Percentiles rank a stretch among this genome's conserved stretches.
Evolutionary conservation across 1,140 invertebrate species (phyloP).

Genomic region (Stegodyphus mimosarum): DNA sequence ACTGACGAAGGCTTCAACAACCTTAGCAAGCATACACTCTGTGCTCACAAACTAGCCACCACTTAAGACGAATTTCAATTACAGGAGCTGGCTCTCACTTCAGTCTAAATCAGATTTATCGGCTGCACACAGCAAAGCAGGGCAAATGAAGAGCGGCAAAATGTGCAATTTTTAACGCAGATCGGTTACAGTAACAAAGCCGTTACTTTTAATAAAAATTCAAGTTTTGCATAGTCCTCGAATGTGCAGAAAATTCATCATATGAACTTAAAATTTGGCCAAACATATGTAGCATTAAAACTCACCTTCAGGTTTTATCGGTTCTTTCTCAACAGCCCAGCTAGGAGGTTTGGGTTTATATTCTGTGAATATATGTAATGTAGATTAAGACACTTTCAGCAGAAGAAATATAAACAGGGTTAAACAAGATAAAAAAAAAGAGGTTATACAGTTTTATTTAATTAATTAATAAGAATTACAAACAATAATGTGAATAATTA

Average conservation of each 20-base stretch:
- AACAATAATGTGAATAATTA: neutral
- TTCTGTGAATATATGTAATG: conserved; percentile 43
- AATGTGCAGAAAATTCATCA: neutral
- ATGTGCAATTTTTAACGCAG: neutral
- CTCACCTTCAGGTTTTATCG: conserved; percentile 39
- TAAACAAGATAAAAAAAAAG: neutral
- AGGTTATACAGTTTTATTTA: neutral
- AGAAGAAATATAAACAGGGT: neutral
- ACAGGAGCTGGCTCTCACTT: too few relatives aligned
- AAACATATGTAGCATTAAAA: too few relatives aligned
- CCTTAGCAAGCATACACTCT: too few relatives aligned
- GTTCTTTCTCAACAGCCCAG: conserved; percentile 49
- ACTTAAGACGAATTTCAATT: too few relatives aligned
- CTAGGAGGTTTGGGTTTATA: conserved; percentile 56
- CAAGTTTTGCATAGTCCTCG: neutral
- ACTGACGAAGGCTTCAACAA: too few relatives aligned
- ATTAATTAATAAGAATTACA: too few relatives aligned
- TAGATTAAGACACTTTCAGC: neutral
- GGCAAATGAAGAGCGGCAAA: too few relatives aligned
- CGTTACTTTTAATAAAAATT: neutral
- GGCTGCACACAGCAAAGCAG: too few relatives aligned
- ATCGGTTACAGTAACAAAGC: neutral
- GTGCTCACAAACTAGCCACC: neutral
- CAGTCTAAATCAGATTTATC: too few relatives aligned
- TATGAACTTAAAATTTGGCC: too few relatives aligned